Evolutionary conservation across 2,113 vertebrate genomes (phyloP).

Genomic region (Ceratotherium simum): DNA sequence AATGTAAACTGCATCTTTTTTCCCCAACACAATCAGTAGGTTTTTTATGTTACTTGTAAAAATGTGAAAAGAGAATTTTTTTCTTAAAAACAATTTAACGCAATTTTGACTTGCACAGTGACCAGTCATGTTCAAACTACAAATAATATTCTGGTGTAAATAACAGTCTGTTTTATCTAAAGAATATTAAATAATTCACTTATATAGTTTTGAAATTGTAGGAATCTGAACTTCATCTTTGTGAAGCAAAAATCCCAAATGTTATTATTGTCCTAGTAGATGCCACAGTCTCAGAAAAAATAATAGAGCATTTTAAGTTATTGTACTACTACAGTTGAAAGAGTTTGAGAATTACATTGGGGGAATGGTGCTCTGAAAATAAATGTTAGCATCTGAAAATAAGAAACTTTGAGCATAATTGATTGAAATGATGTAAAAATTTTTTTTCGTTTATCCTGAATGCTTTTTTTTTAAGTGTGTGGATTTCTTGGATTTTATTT

Average conservation of each 20-base stretch:
- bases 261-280: not conserved
- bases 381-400: conserved; percentile 47
- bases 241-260: conserved; percentile 30
- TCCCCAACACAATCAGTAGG: not conserved
- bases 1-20: conserved; percentile 1
- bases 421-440: conserved; percentile 16
- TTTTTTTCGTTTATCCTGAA: conserved; percentile 12
- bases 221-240: conserved; percentile 38
- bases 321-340: conserved; percentile 25
- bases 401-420: not conserved
- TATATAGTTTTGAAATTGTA: conserved; percentile 48
- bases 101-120: not conserved
- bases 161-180: conserved; percentile 28
- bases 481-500: conserved; percentile 50
- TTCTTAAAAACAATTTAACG: conserved; percentile 28
- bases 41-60: conserved; percentile 54
- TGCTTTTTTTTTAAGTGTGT: not conserved
- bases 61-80: conserved; percentile 22
- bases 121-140: not conserved
- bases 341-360: conserved; percentile 17
- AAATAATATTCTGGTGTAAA: conserved; percentile 56
- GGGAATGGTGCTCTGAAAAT: conserved; percentile 17
- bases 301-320: not conserved
- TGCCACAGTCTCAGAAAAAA: conserved; percentile 30
- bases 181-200: conserved; percentile 27